Evolutionary conservation across 2,888 invertebrate genomes (phyloP).

Genomic region (Nasonia oneida): DNA sequence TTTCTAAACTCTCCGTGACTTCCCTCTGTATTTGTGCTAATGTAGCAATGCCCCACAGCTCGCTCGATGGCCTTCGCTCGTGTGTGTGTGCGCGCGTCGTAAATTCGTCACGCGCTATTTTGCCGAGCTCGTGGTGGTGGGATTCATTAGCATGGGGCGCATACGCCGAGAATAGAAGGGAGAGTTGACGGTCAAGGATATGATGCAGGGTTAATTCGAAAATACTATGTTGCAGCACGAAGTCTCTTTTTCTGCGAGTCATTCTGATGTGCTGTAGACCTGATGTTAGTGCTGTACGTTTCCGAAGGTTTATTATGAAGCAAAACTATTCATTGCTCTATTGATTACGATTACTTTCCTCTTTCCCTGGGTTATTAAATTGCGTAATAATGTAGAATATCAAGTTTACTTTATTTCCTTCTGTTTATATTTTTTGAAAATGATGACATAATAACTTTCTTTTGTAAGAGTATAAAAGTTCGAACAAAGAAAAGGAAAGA

Average conservation of each 20-base stretch:
- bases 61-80: background rate
- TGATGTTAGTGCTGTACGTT: no score
- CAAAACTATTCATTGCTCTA: no score
- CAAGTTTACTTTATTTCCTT: background rate
- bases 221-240: background rate
- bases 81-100: background rate
- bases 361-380: no score
- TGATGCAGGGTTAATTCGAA: slow-evolving; percentile 8
- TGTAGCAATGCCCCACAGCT: background rate
- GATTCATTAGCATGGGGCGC: slow-evolving; percentile 41
- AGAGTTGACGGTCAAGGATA: slow-evolving; percentile 49
- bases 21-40: background rate
- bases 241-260: slow-evolving; percentile 13
- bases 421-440: background rate
- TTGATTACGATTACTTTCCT: no score
- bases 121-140: background rate
- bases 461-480: background rate
- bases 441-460: background rate
- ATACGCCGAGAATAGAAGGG: background rate
- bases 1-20: slow-evolving; percentile 13
- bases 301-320: no score
- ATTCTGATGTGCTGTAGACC: background rate
- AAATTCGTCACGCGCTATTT: slow-evolving; percentile 42
- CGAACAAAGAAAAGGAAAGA: slow-evolving; percentile 19
- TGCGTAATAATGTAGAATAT: background rate